Base-by-base conservation (phyloP, 2,888 invertebrate species). In the Drosophila conformis region DNA sequence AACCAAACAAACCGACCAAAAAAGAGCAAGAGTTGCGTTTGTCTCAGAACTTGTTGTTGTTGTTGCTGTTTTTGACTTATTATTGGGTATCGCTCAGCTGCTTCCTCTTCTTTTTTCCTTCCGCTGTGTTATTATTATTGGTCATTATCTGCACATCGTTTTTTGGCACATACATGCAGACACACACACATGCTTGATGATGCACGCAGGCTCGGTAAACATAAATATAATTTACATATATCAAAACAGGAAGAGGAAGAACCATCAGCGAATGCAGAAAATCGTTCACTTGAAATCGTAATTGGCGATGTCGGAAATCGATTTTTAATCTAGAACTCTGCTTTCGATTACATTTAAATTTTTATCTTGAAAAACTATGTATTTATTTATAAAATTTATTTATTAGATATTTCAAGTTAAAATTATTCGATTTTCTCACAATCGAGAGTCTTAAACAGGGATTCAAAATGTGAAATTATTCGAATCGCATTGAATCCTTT, bases 41-140 rank as follows among this genome's bases (percentile, higher is more conserved):
- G 57, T 18, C 46, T 59, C 38, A 49, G 29, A 40, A 60, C 35
- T 25, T 52, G 40, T 54, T 59, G 35, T 38, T 48, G 46, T 38
- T 48, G 46, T 49, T 56, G 25, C 33, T 31, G 27, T 31, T 36
- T 18, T 38, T 48, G 36, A 46, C 35, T 67, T 42, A 38, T 68
- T 69, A 21, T 21, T 46, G 38, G 27, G 15, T 25, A 51, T 18
- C 29, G 15, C 29, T 29, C 13, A 46, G 40, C 29, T 31, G 11
- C 33, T n/a, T 40, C 21, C 6, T 11, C 10, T 15, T 49, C 18
- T 27, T 42, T 15, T 51, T 49, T 48, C 56, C 54, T 61, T 74
- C 49, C 42, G 40, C 58, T 63, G 10, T 57, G 49, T 53, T 69
- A 58, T 79, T 79, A 79, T 64, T 79, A 79, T 64, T 64, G 60